Evolutionary conservation across 2,113 vertebrate genomes (phyloP), one percentile per base, ranked within the genome.

Genomic region (Sprattus sprattus): DNA sequence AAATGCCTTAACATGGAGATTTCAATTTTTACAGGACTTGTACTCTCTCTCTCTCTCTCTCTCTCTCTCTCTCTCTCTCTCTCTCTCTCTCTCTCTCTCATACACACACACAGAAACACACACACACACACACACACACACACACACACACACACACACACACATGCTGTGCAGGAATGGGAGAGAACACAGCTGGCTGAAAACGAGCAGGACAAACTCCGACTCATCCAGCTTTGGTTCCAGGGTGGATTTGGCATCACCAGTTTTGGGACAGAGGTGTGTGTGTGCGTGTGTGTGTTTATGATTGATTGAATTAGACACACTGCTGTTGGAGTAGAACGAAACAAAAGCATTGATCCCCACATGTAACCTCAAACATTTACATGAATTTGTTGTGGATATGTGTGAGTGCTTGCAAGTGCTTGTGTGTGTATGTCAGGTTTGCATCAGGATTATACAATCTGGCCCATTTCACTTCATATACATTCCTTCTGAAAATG

Each of bases 221-320:
- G 52, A 54, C 16, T 54, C 52, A 54, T 54, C 52, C 52, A 54
- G 64, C 64, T 71, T 71, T 71, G 64, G 64, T 71, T 71, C 64
- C 64, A 71, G 64, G 64, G n/a, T 71, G n/a, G 64, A 71, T 71
- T 71, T 71, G 64, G 64, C 64, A 71, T 71, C 64, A 71, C 64
- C 64, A 71, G 64, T 71, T 71, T 71, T 71, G 64, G 64, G 64
- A 71, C 10, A 71, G 64, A 71, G 64, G 22, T 71, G n/a, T 71
- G 64, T 32, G 25, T 32, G 64, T 71, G 64, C 32, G 64, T 67
- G 64, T 71, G 64, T 71, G 64, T 71, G n/a, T 64, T 64, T 9
- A 64, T 64, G 57, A 22, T 32, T 71, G 64, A 71, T 28, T 71
- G 64, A 71, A 32, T 71, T 71, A 28, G 64, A 71, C 64, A 71